Conservation (phyloP, 2,797 vertebrate species). For the Octomys mimax region DNA sequence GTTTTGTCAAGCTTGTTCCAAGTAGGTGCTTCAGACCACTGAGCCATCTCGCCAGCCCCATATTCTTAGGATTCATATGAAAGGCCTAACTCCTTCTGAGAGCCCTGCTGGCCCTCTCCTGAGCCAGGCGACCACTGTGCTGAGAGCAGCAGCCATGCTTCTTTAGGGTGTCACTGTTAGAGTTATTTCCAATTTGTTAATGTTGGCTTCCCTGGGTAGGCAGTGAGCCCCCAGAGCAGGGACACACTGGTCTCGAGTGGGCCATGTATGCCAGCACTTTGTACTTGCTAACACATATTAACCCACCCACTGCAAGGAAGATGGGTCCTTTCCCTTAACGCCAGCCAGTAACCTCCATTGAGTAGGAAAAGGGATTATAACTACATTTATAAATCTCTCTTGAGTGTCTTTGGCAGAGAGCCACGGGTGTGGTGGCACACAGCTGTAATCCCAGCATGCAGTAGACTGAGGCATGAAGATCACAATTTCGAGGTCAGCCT, state of each 20-base stretch:
- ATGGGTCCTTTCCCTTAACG: neutral
- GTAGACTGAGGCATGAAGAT: neutral
- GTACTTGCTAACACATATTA: neutral
- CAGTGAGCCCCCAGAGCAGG: neutral
- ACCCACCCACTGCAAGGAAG: neutral
- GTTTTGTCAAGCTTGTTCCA: no score
- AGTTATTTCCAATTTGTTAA: neutral
- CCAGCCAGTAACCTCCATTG: neutral
- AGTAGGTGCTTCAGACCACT: no score
- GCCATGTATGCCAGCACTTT: neutral
- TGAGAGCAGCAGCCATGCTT: neutral
- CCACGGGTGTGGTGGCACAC: neutral
- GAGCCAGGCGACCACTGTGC: neutral
- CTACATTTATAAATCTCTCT: neutral
- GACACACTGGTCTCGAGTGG: neutral
- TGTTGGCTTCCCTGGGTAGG: neutral
- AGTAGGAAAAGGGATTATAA: neutral
- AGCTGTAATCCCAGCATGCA: neutral
- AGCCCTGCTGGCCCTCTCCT: neutral
- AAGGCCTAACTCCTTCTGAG: neutral
- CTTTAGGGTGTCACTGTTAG: neutral
- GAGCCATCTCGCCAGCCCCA: no score
- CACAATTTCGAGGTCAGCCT: neutral
- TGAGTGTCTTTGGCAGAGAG: constrained; percentile 1
- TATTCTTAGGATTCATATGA: neutral